Conservation (phyloP, 2,797 vertebrate genomes). For the Notoglanidium macrostoma region DNA sequence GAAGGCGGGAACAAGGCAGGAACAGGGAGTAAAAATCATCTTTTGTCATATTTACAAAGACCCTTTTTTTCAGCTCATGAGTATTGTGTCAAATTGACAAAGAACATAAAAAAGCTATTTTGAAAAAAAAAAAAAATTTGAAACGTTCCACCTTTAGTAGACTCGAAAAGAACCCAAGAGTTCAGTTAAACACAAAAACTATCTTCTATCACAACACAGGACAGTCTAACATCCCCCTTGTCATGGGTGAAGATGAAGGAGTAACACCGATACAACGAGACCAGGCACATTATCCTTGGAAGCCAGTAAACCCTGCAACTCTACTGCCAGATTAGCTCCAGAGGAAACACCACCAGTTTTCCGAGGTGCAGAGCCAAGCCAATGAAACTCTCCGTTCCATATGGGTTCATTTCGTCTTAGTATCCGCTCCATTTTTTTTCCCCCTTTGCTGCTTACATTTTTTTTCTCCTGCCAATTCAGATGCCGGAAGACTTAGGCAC, state of each 20-base stretch:
- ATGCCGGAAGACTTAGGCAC: conserved; percentile 24
- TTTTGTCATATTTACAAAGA: neutral
- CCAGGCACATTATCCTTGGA: conserved; percentile 52
- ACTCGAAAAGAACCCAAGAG: neutral
- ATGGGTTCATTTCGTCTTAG: conserved; percentile 44
- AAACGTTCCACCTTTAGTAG: neutral
- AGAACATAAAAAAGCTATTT: neutral
- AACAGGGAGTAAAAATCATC: neutral
- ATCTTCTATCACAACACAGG: neutral
- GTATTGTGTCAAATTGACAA: neutral
- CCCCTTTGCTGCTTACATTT: conserved; percentile 19
- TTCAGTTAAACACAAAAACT: neutral
- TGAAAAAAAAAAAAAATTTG: neutral
- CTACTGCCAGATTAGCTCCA: conserved; percentile 54
- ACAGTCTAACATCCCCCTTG: conserved; percentile 5
- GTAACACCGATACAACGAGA: conserved; percentile 53
- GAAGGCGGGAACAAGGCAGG: no score
- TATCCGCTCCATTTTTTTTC: conserved; percentile 30
- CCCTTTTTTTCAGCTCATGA: no score
- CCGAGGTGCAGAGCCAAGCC: conserved; percentile 48
- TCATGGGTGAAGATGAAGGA: conserved; percentile 42
- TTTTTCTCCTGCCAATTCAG: conserved; percentile 35
- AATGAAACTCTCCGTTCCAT: conserved; percentile 40
- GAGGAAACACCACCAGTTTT: conserved; percentile 55
- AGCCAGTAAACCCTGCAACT: conserved; percentile 45